phyloP scores from a whole-genome alignment of 2,113 vertebrate species.

The Columba livia region DNA sequence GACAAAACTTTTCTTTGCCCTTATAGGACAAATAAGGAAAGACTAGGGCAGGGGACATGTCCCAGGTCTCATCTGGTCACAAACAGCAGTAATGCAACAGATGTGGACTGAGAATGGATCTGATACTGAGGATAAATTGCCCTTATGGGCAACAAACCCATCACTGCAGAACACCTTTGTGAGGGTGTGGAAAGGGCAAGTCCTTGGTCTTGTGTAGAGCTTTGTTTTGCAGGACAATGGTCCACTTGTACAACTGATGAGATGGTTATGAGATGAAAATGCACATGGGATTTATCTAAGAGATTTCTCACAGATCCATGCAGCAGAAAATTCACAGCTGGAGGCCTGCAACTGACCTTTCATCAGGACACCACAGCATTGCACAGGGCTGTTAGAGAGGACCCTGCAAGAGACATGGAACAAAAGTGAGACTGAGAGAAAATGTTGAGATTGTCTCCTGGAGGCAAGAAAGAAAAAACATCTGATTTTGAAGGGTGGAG shows the following conservation, averaged over 20 bases:
- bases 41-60: neutral
- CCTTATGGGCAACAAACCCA: neutral
- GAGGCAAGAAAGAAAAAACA: neutral
- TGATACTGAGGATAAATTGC: neutral
- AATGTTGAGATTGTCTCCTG: neutral
- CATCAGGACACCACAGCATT: slow-evolving; percentile 16
- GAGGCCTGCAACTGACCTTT: neutral
- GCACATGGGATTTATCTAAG: neutral
- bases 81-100: neutral
- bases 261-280: neutral
- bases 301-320: slow-evolving; percentile 51
- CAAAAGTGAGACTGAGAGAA: neutral
- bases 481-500: neutral
- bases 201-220: neutral
- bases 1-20: neutral
- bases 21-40: neutral
- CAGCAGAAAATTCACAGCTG: neutral
- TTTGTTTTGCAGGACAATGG: neutral
- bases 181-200: neutral
- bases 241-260: neutral
- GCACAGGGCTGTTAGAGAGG: slow-evolving; percentile 15
- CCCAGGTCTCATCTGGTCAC: neutral
- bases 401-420: slow-evolving; percentile 6
- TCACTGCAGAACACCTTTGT: neutral
- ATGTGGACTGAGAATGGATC: neutral